Conservation (phyloP, 2,888 invertebrate genomes). For the Pogonocherus hispidulus region DNA sequence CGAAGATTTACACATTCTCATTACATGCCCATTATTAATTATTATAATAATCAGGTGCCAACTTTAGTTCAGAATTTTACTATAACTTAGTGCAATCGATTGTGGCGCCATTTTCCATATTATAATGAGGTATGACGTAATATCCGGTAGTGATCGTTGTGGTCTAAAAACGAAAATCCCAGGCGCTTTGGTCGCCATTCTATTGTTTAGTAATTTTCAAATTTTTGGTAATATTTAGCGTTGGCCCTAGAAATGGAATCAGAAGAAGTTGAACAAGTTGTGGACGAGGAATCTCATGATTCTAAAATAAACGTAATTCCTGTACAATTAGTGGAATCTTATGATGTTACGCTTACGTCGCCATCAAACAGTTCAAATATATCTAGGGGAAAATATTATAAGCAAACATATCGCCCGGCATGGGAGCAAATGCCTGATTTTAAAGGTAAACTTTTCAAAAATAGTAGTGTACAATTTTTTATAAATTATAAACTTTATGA, state of each 20-base stretch:
- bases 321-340: slow-evolving; percentile 55
- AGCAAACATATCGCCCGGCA: slow-evolving; percentile 73
- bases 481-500: slow-evolving; percentile 19
- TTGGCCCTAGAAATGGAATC: slow-evolving; percentile 57
- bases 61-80: too few species aligned
- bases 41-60: too few species aligned
- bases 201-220: slow-evolving; percentile 48
- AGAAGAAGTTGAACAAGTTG: slow-evolving; percentile 40
- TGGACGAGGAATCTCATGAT: slow-evolving; percentile 31
- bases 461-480: slow-evolving; percentile 11
- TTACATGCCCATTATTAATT: too few species aligned
- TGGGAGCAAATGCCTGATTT: slow-evolving; percentile 75
- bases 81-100: too few species aligned
- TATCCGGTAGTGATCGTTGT: slow-evolving; percentile 17
- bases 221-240: slow-evolving; percentile 53
- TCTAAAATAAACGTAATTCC: slow-evolving; percentile 50
- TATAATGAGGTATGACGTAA: background rate
- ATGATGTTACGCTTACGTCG: slow-evolving; percentile 52
- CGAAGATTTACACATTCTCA: too few species aligned
- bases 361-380: slow-evolving; percentile 47
- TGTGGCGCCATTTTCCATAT: too few species aligned
- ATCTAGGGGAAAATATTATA: slow-evolving; percentile 68
- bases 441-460: slow-evolving; percentile 67
- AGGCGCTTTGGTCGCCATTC: slow-evolving; percentile 39
- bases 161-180: slow-evolving; percentile 41